Evolutionary conservation across 2,797 vertebrate genomes (phyloP).

Genomic region (Sardinella longiceps): DNA sequence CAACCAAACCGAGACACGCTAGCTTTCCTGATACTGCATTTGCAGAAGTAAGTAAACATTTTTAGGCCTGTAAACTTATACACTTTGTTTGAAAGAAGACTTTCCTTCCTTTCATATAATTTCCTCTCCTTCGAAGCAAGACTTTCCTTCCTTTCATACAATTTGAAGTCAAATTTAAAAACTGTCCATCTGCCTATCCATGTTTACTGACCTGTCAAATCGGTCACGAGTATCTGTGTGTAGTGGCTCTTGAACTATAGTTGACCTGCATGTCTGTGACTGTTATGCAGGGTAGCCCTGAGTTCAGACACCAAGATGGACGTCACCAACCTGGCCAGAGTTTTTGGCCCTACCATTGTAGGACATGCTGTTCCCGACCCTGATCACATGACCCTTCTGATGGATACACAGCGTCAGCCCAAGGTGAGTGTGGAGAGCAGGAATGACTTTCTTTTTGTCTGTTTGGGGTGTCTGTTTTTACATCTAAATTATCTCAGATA

Average conservation of each 20-base stretch:
- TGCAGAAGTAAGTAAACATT: conserved; percentile 79
- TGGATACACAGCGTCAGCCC: conserved; percentile 88
- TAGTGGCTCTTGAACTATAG: background rate
- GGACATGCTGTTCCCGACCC: conserved; percentile 87
- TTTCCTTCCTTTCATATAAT: no score
- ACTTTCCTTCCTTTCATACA: no score
- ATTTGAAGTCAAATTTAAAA: no score
- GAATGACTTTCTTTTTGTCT: no score
- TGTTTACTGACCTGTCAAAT: no score
- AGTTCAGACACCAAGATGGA: conserved; percentile 88
- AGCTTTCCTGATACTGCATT: conserved; percentile 90
- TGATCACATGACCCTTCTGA: conserved; percentile 86
- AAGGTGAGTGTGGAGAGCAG: conserved; percentile 69
- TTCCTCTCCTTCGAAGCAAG: no score
- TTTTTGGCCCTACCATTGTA: conserved; percentile 92
- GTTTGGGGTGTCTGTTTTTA: no score
- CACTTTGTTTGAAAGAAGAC: no score
- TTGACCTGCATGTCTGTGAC: background rate
- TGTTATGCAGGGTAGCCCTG: conserved; percentile 81
- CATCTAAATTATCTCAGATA: no score
- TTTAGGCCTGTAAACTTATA: no score
- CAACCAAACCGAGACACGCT: conserved; percentile 90
- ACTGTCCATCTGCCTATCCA: no score
- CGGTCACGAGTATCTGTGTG: no score
- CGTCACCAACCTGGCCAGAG: conserved; percentile 81